These are phyloP conservation scores for Myrmophylax atrothorax DNA, from an alignment of 2,113 vertebrate species.

Conservation along the genomic window DNA sequence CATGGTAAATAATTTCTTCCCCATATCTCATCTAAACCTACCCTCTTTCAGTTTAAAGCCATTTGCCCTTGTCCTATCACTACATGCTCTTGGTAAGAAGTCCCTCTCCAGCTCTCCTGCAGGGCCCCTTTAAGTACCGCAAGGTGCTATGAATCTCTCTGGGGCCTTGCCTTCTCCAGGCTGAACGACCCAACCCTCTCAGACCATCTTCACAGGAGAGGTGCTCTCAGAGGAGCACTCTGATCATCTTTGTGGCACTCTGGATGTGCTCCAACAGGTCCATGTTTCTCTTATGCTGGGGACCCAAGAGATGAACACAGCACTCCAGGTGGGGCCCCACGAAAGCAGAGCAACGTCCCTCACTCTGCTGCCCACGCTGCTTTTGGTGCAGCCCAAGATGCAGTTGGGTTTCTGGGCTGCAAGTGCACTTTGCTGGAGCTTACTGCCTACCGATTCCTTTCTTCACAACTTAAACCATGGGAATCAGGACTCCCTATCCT, in stretches of 20 bases:
- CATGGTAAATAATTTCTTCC: background rate
- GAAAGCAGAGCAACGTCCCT: background rate
- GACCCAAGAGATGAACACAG: background rate
- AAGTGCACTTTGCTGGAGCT: background rate
- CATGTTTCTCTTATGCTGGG: background rate
- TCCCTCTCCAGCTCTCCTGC: background rate
- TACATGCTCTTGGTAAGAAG: background rate
- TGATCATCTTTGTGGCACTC: background rate
- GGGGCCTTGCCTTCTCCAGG: background rate
- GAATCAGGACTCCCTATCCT: background rate
- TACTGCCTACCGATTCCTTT: background rate
- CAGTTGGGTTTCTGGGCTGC: accelerated
- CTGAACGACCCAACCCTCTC: background rate
- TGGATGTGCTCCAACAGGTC: background rate
- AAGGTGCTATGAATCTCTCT: background rate
- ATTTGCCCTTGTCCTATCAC: background rate
- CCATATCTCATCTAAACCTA: background rate
- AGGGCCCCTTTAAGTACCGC: background rate
- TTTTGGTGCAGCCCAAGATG: background rate
- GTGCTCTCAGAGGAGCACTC: background rate
- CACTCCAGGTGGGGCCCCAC: no score
- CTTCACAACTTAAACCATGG: background rate
- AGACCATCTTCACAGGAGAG: background rate
- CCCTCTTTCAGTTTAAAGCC: background rate
- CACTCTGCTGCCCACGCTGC: accelerated